Conservation (phyloP, 2,797 vertebrate genomes). For the Falco berigora region DNA sequence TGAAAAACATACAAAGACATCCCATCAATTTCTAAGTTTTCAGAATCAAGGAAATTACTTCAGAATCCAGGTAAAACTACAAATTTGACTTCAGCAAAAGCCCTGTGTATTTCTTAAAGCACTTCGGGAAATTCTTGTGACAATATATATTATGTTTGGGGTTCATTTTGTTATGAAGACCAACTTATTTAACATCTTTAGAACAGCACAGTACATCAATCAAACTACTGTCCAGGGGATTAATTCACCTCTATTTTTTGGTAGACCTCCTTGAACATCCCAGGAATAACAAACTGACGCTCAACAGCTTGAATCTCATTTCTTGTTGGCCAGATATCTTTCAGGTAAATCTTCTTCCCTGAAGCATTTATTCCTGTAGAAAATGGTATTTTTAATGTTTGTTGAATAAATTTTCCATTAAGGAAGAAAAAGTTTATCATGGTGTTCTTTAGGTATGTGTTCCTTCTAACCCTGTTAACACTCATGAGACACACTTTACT, state of each 20-base stretch:
- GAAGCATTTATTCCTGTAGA: constrained; percentile 77
- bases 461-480: background rate
- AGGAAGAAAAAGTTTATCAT: background rate
- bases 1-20: constrained; percentile 49
- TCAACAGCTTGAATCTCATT: constrained; percentile 94
- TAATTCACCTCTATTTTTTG: constrained; percentile 90
- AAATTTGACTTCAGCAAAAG: background rate
- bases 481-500: background rate
- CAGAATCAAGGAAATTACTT: background rate
- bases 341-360: constrained; percentile 86
- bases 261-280: constrained; percentile 98
- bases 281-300: constrained; percentile 87
- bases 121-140: background rate
- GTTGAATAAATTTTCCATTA: background rate
- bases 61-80: background rate
- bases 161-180: background rate
- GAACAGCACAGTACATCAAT: background rate
- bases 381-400: background rate
- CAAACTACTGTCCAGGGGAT: background rate
- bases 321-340: constrained; percentile 93
- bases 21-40: background rate
- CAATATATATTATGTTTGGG: background rate
- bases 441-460: background rate
- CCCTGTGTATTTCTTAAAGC: background rate
- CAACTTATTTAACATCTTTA: background rate